Evolutionary conservation across 2,888 invertebrate species (phyloP), one percentile per base, ranked within the genome.

Genomic region (Allygus modestus): DNA sequence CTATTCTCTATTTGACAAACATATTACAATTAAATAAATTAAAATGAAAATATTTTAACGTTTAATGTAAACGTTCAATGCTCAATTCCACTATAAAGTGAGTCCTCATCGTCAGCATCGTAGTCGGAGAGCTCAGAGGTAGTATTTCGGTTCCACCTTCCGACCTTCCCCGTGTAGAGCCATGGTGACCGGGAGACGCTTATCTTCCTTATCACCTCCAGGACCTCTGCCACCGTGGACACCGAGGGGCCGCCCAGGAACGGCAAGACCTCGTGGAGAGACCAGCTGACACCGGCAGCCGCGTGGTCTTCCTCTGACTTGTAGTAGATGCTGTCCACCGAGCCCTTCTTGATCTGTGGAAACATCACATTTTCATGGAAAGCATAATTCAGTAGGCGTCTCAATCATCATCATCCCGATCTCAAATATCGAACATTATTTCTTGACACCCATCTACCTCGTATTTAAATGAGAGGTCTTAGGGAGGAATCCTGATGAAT

Each of bases 31-130:
- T n/a, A n/a, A n/a, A n/a, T n/a, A n/a, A n/a, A n/a, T n/a, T n/a
- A n/a, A n/a, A n/a, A n/a, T n/a, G n/a, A n/a, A n/a, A n/a, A n/a
- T n/a, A n/a, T n/a, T n/a, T n/a, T n/a, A n/a, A n/a, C n/a, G n/a
- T n/a, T n/a, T n/a, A n/a, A n/a, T n/a, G n/a, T n/a, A n/a, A n/a
- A n/a, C n/a, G n/a, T n/a, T n/a, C n/a, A n/a, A n/a, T n/a, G n/a
- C n/a, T n/a, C n/a, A n/a, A n/a, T n/a, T n/a, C n/a, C n/a, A n/a
- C n/a, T n/a, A n/a, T 23, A 23, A 23, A 23, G 2, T 23, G 1
- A 54, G 54, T 79, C 79, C 46, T 79, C 79, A 11, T 33, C 79
- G 37, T 79, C 79, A 31, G 79, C 79, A n/a, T 79, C 79, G 46
- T 79, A 79, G 1, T 54, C 58, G 73, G 41, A 41, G n/a, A 20